Base-by-base conservation (phyloP, 2,888 invertebrate species). In the Drosophila suboccidentalis region DNA sequence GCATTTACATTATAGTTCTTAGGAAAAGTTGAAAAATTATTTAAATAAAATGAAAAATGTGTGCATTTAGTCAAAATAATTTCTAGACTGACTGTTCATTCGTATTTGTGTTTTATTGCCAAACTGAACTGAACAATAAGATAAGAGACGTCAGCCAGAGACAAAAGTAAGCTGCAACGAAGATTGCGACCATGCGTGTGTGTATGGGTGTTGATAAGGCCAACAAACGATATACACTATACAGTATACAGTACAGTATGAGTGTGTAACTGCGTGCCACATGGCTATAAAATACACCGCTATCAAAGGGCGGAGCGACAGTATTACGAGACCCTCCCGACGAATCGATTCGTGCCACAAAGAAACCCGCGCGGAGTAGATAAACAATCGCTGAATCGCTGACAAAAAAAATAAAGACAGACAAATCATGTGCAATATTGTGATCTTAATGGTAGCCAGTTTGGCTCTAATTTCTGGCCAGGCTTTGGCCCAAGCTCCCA, bases 401-500 rank as follows among this genome's bases (percentile, higher is more conserved):
- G 10, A 5, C 22, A 46, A 43, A 36, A 32, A 46, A 43, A 36
- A n/a, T n/a, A 57, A 22, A 9, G 19, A 43, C 17, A 55, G 58
- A 49, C 9, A 59, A 49, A 84, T 69, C 69, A 80, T 85, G 84
- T 85, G 64, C 57, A 85, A 87, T 50, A 68, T 61, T 78, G 76
- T 79, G 66, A 77, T 85, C 62, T 46, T 73, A 19, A 51, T 73
- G 10, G 44, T 59, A 3, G 72, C 72, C 65, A 22, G 53, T 6
- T 59, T 85, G 64, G 69, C 72, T 19, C 41, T 68, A 10, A 3
- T 74, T 11, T 36, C 36, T 15, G 76, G 57, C 32, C 59, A 71
- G 43, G 34, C 46, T 1, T 1, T 50, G n/a, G 74, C 70, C 51
- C 66, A 75, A 17, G 34, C 17, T n/a, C 19, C 11, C 1, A 6